Base-by-base conservation (phyloP, 2,888 invertebrate species). In the Heliothis peltigera region DNA sequence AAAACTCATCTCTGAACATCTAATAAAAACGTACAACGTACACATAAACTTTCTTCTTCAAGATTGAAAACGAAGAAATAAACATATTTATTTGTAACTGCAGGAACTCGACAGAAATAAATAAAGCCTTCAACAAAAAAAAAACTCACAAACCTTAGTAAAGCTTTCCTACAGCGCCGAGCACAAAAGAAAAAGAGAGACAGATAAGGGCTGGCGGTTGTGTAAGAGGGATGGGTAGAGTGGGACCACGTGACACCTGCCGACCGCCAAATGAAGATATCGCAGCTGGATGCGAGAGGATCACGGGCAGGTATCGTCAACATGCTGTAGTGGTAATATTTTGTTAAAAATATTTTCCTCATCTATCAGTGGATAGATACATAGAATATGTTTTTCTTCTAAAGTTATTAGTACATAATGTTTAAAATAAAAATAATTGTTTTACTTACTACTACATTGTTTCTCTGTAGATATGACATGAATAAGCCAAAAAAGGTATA, bases 191-290 rank as follows among this genome's bases (percentile, higher is more conserved):
- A 83, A 91, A 77, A 81, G 89, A 80, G 89, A 92, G 21, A 56
- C 77, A 25, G 42, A 75, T 78, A 84, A 57, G 58, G 58, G 59
- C 65, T 52, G 6, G 32, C 25, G 2, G 17, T 58, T 21, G 90
- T 77, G 70, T 5, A 85, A 92, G 64, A 56, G 86, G 62, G 91
- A 90, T 6, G 72, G 46, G 65, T 72, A 61, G 79, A 81, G 57
- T 64, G 76, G 79, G 68, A 86, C 91, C 93, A 92, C 93, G 92
- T 94, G 94, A 93, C 95, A 95, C 94, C 94, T 95, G 94, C 93
- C 90, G 92, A 84, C 93, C 90, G 90, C 91, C 93, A 94, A 94
- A 95, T 95, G 94, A 94, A 95, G 95, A 95, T 91, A 94, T 94
- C 94, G 93, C 94, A 94, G 94, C 94, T 94, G 94, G 92, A 91